Evolutionary conservation across 2,113 vertebrate species (phyloP), one percentile per base, ranked within the genome.

Genomic region (Paracanthobrama guichenoti): DNA sequence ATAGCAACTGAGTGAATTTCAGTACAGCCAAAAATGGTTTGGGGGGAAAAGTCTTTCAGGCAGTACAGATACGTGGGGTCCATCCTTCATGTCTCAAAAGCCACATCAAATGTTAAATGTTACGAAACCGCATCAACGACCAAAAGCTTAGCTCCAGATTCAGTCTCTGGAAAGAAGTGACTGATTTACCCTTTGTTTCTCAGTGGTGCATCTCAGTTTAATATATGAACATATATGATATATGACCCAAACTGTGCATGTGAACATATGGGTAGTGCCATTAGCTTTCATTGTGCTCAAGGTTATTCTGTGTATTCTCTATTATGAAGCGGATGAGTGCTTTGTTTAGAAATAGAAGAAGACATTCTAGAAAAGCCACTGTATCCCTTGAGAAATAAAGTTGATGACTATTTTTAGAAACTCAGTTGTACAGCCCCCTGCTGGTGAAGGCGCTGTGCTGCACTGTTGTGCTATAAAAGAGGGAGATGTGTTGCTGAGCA

Each of bases 1-100:
- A 94, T 93, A 92, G 92, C 92, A 94, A 93, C 93, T 89, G 91
- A 94, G 90, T 89, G 90, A 91, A 88, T 89, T 90, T 91, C 89
- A 91, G 90, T 82, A 88, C 86, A 91, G 91, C 90, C 91, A 93
- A 93, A 93, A 91, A 91, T 90, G 89, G 89, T 92, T 91, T 88
- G n/a, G 39, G 69, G 83, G 84, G 86, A 73, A 88, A 91, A 91
- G 82, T 91, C 85, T 88, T 85, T 46, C 59, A 79, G 55, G 85
- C 75, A 88, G 88, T 91, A 85, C 90, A 89, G 84, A 92, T 91
- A 87, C 87, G 71, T 44, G 44, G 90, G 69, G 84, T 72, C 87
- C 48, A 28, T 85, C 75, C 50, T 84, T 55, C 66, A 77, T 48
- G 18, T 59, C 75, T 60, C 50, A 80, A n/a, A 46, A 80, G 39